Base-by-base conservation (phyloP, 2,888 invertebrate genomes). In the Drosophila mimica region DNA sequence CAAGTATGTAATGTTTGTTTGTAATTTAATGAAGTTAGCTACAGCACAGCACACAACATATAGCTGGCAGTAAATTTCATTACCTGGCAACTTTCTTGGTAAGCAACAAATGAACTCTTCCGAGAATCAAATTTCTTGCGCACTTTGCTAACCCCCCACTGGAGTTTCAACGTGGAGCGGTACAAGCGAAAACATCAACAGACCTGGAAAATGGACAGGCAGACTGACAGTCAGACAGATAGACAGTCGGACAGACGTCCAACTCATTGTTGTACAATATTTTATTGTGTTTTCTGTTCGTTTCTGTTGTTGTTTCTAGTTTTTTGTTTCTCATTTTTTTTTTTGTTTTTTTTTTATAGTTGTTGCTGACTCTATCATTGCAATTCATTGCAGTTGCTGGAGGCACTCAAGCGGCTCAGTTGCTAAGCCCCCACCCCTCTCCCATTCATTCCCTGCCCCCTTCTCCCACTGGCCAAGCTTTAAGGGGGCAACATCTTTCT, bases 101-200 rank as follows among this genome's bases (percentile, higher is more conserved):
- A 70, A 74, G 61, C 83, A 67, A 76, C 76, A 87, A 88, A 87
- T 82, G 76, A 87, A 82, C 83, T 88, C 83, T 87, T 86, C 88
- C 87, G 71, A 88, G 88, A 87, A 87, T 88, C 87, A 88, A 83
- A 87, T 87, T 88, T 87, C 88, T 84, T 84, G 83, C 76, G 82
- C 80, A 73, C 74, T 85, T 74, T 77, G 84, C 52, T 81, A 77
- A 79, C 79, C 76, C 69, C 73, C 70, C 65, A 59, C 61, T 54
- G 70, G 58, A 64, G 65, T 65, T 31, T 17, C 28, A 30, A 58
- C 31, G 8, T 30, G 28, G 43, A 61, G 60, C 36, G 57, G 59
- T 75, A 83, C 83, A 74, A 79, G 81, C 71, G 65, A 67, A 82
- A 84, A 80, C 75, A 68, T 70, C 70, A 76, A 70, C 62, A 51